phyloP scores from a whole-genome alignment of 2,797 vertebrate genomes.

The Anomalospiza imberbis region DNA sequence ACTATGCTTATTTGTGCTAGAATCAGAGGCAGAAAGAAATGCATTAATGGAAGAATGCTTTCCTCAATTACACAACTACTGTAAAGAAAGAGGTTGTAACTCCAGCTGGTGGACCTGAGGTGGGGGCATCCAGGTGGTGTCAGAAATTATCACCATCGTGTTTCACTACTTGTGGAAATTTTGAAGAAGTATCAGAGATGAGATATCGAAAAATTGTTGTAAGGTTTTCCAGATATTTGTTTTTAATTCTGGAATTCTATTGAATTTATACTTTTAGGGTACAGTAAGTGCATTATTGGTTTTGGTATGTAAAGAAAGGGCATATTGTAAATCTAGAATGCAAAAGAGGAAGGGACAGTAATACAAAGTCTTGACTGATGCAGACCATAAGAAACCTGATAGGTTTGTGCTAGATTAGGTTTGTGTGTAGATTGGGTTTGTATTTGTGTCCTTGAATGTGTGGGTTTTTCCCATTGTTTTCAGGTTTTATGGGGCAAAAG shows the following conservation, averaged over 20 bases:
- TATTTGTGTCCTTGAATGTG: not conserved
- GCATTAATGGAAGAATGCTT: constrained; percentile 67
- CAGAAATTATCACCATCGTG: constrained; percentile 46
- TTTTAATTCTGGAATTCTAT: not conserved
- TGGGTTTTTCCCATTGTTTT: not conserved
- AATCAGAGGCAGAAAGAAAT: constrained; percentile 68
- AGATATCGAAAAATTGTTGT: constrained; percentile 62
- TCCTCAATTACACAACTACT: constrained; percentile 66
- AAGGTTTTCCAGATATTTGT: not conserved
- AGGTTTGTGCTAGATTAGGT: not conserved
- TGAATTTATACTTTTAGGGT: not conserved
- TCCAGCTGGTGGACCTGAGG: constrained; percentile 71
- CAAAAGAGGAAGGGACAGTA: not conserved
- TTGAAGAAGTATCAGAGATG: constrained; percentile 61
- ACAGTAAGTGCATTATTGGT: not conserved
- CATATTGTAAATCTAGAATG: not conserved
- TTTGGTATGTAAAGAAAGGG: not conserved
- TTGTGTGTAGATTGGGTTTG: not conserved
- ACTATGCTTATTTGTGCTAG: constrained; percentile 23
- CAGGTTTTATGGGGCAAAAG: constrained; percentile 70
- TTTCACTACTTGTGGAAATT: constrained; percentile 58
- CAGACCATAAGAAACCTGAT: not conserved
- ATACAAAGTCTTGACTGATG: not conserved
- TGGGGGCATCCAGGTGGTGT: constrained; percentile 53
- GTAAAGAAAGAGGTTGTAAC: constrained; percentile 68